Conservation (phyloP, 2,797 vertebrate species). For the Manis javanica region DNA sequence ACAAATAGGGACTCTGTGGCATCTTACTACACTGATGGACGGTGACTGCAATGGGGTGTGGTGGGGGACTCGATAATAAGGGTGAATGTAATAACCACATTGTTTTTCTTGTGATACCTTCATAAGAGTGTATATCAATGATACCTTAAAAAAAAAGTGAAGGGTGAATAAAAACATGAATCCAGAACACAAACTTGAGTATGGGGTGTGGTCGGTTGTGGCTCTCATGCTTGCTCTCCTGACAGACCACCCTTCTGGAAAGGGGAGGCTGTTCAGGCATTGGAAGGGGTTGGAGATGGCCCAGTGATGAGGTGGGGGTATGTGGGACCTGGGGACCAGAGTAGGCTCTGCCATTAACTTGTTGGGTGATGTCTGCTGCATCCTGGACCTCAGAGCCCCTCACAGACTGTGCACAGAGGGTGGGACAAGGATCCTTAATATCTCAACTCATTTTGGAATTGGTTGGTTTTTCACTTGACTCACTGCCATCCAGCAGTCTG, state of each 20-base stretch:
- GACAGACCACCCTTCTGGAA: not conserved
- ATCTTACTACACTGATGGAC: too few relatives aligned
- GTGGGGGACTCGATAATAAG: too few relatives aligned
- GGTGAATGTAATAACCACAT: too few relatives aligned
- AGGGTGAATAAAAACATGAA: not conserved
- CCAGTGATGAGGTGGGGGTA: too few relatives aligned
- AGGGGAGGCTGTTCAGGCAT: not conserved
- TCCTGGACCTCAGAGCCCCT: not conserved
- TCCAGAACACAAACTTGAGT: not conserved
- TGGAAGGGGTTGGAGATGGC: not conserved
- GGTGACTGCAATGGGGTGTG: too few relatives aligned
- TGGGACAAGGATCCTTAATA: not conserved
- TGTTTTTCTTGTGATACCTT: too few relatives aligned
- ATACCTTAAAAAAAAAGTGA: not conserved
- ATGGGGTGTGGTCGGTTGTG: not conserved
- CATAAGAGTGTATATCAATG: too few relatives aligned
- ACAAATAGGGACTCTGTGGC: too few relatives aligned
- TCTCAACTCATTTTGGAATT: not conserved
- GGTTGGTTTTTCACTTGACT: slow-evolving; percentile 23
- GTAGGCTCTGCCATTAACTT: not conserved
- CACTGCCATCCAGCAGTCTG: not conserved
- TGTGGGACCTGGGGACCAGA: not conserved
- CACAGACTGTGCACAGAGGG: not conserved
- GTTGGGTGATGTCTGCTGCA: not conserved
- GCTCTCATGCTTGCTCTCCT: not conserved